These are phyloP conservation scores for Lasaia peninsularis DNA, from an alignment of 1,140 invertebrate species.

Conservation along the genomic window DNA sequence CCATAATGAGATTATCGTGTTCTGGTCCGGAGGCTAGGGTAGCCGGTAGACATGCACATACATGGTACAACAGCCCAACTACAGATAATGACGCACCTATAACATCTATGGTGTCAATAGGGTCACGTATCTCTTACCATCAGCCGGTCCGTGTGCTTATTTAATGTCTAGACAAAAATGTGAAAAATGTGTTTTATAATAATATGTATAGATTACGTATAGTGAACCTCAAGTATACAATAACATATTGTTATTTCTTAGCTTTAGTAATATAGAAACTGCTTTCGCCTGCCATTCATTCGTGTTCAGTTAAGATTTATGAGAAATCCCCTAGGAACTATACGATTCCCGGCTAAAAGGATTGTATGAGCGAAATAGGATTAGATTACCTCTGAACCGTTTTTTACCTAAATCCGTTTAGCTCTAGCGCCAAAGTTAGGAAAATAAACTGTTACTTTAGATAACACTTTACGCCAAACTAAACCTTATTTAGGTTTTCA, in stretches of 20 bases:
- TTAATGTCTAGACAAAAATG: no score
- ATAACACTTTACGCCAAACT: not conserved
- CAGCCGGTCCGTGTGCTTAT: no score
- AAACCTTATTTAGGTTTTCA: not conserved
- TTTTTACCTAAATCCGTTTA: constrained; percentile 10
- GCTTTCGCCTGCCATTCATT: not conserved
- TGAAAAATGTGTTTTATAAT: no score
- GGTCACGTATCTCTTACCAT: no score
- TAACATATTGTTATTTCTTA: not conserved
- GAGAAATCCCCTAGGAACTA: not conserved
- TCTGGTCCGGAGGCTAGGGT: no score
- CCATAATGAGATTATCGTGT: no score
- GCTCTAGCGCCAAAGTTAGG: not conserved
- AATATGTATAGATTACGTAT: no score
- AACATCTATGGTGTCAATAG: no score
- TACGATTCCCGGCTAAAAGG: constrained; percentile 2
- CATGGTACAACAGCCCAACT: no score
- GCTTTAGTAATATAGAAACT: not conserved
- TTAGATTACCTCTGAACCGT: constrained; percentile 7
- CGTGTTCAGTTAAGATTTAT: not conserved
- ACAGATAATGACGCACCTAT: no score
- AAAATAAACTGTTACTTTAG: not conserved
- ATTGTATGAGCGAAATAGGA: constrained; percentile 10
- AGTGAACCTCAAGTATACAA: no score
- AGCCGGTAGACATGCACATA: no score